Evolutionary conservation across 2,113 vertebrate species (phyloP), one percentile per base, ranked within the genome.

Genomic region (Corythornis vintsioides): DNA sequence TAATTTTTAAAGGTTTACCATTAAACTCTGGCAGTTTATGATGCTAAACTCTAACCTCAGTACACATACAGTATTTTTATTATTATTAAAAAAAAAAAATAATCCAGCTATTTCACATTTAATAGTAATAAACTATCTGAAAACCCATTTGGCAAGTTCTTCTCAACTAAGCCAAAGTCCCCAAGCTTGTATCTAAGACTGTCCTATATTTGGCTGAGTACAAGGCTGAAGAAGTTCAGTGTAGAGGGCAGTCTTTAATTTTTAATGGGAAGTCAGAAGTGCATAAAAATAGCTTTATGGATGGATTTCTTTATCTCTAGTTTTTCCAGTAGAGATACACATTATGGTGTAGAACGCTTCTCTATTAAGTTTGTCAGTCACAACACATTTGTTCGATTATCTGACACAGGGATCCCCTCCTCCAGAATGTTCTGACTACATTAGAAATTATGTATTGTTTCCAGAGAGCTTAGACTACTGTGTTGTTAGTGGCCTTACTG

Each of bases 241-340:
- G 57, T 90, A 83, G 76, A 93, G 60, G 83, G 43, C 48, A 90
- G 70, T 93, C 88, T 95, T 95, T 78, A 31, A 81, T 95, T 88
- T 94, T 90, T 94, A 90, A 88, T 95, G 78, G 19, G 33, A 87
- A 92, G 38, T 82, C 59, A 73, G 77, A 86, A 92, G 28, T 2
- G 1, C 24, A n/a, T 86, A 81, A 92, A 93, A 90, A 91, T 72
- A 92, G 61, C n/a, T 82, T 80, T 66, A 8, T 76, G 35, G 56
- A 66, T 69, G 56, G 61, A 73, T 55, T n/a, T 47, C 48, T 33
- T 84, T 89, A 92, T 92, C 67, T 92, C 74, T 63, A 35, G 12
- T 61, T 6, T 61, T 88, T 78, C 59, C n/a, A 33, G 69, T 76
- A 60, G 66, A 82, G 60, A 22, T 71, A 53, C 48, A 81, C 52